phyloP scores from a whole-genome alignment of 2,113 vertebrate species.

The Malaclemys terrapin region DNA sequence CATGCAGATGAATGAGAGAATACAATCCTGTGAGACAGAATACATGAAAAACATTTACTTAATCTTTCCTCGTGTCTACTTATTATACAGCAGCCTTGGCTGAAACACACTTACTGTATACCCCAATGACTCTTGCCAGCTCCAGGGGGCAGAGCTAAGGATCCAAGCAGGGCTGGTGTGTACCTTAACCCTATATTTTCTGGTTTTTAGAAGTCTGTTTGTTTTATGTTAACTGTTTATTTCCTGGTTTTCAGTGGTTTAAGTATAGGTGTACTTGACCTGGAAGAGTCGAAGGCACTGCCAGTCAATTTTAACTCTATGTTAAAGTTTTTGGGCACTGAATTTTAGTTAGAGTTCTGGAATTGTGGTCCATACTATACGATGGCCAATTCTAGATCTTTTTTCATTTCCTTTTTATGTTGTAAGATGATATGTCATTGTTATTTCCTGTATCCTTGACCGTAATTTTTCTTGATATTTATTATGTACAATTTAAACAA shows the following conservation, averaged over 20 bases:
- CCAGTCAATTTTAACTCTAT: background rate
- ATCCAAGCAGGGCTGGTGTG: background rate
- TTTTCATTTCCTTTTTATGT: background rate
- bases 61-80: background rate
- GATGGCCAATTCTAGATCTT: background rate
- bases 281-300: fast-evolving
- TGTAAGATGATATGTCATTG: background rate
- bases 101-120: background rate
- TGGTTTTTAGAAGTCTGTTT: background rate
- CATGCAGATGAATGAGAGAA: background rate
- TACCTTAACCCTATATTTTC: fast-evolving
- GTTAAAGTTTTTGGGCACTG: background rate
- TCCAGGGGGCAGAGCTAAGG: background rate
- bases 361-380: background rate
- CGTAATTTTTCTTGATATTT: background rate
- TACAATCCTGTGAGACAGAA: background rate
- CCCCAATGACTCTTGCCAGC: background rate
- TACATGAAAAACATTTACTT: background rate
- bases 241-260: background rate
- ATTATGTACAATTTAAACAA: background rate
- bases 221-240: fast-evolving
- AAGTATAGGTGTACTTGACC: background rate
- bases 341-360: background rate
- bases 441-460: background rate
- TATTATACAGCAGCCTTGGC: background rate